A percentile compares a stretch with the other conserved stretches of the same genome.
Evolutionary conservation across 2,797 vertebrate genomes (phyloP).

Genomic region (Microhierax caerulescens): DNA sequence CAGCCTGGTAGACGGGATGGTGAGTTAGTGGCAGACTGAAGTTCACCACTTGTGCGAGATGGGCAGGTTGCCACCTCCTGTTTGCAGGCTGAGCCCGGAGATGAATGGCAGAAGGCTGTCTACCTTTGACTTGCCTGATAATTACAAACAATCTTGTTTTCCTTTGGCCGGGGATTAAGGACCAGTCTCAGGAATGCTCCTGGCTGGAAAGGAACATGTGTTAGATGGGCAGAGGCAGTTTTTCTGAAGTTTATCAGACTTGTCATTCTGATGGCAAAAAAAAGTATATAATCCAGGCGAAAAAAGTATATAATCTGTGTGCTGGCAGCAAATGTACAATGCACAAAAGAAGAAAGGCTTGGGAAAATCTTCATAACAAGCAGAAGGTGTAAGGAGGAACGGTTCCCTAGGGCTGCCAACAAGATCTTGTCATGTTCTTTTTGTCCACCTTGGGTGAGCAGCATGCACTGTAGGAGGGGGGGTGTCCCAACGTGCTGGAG

Average conservation of each 20-base stretch:
- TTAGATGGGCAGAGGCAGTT: not conserved
- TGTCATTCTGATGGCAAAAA: not conserved
- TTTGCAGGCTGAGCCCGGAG: not conserved
- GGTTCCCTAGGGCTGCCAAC: not conserved
- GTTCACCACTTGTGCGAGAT: not conserved
- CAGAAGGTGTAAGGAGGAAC: not conserved
- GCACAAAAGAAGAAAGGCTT: not conserved
- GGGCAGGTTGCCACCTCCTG: not conserved
- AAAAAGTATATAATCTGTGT: not conserved
- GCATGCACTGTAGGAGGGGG: not conserved
- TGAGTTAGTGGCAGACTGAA: not conserved
- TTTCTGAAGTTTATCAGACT: not conserved
- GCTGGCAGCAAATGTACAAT: not conserved
- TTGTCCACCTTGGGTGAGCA: not conserved
- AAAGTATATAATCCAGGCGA: not conserved
- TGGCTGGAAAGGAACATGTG: not conserved
- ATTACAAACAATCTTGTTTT: not conserved
- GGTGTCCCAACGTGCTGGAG: not conserved
- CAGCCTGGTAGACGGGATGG: not conserved
- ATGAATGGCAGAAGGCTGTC: not conserved
- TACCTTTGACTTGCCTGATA: not conserved
- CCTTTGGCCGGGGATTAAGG: not conserved
- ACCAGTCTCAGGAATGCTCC: not conserved
- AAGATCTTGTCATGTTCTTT: not conserved
- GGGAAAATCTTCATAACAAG: not conserved